phyloP scores from a whole-genome alignment of 2,113 vertebrate species.

The Australoheros scitulus region DNA sequence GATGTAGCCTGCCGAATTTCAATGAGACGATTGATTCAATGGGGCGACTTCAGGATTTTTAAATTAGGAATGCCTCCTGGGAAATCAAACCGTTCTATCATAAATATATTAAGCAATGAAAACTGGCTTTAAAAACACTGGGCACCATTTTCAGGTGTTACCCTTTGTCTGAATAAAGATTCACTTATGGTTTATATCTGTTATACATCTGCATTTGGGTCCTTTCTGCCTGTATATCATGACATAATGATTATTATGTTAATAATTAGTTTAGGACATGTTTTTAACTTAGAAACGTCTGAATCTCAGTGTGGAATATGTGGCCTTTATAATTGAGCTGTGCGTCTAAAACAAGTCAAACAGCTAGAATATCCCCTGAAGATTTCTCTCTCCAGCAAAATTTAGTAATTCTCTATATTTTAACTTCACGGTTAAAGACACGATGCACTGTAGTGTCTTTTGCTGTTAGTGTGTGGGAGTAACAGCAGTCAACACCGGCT shows the following conservation, averaged over 20 bases:
- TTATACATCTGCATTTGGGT: too few relatives aligned
- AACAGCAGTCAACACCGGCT: conserved; percentile 11
- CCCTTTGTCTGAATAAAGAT: background rate
- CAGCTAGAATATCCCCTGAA: background rate
- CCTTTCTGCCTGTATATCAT: too few relatives aligned
- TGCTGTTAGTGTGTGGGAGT: conserved; percentile 27
- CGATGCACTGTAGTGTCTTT: background rate
- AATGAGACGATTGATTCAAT: background rate
- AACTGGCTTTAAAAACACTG: background rate
- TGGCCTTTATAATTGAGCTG: background rate
- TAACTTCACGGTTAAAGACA: background rate
- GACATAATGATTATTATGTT: too few relatives aligned
- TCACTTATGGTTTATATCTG: too few relatives aligned
- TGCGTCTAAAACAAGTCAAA: background rate
- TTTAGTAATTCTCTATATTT: background rate
- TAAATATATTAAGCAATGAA: background rate
- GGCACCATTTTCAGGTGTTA: background rate
- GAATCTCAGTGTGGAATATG: background rate
- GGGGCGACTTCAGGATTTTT: background rate
- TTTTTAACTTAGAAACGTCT: background rate
- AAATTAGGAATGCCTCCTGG: background rate
- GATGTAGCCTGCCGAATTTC: background rate
- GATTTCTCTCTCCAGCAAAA: background rate
- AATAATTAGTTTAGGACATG: too few relatives aligned
- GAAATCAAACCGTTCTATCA: background rate